Base-by-base conservation (phyloP, 2,797 vertebrate species). In the Syndactyla subalaris region DNA sequence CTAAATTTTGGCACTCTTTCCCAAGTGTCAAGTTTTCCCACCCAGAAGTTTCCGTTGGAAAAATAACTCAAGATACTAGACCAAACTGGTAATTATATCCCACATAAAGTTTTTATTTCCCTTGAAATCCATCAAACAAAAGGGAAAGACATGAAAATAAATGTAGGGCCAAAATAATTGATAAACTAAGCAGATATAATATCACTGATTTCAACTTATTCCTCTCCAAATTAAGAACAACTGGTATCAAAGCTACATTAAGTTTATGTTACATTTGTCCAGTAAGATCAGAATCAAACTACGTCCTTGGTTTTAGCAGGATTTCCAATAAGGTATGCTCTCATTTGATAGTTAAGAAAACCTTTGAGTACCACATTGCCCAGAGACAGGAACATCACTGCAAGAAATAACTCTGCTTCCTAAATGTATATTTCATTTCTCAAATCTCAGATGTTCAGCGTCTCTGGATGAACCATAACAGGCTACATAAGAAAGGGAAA, bases 41-140 rank as follows among this genome's bases (percentile, higher is more conserved):
- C 89, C 86, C 89, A 89, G 76, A 93, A 77, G 38, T 82, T 93
- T 95, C 92, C 9, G 7, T 63, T 78, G 61, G 59, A 88, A 93
- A 92, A 88, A 66, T 79, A 79, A 71, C 54, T 85, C 0, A 0
- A 84, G 82, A 73, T 75, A 67, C 38, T 41, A 41, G 59, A 92
- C 68, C 48, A 45, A 82, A 96, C 71, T 0, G 0, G 36, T 59
- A 76, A 89, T 89, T 95, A 30, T 48, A 70, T 78, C 63, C 43
- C 27, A 58, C 7, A 39, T 54, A 38, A 93, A 73, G 32, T 93
- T 39, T 48, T 70, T 65, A 29, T 81, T 94, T 88, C 52, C 57
- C 41, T 89, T 81, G 36, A 93, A 93, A 77, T 80, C 20, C 14
- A 26, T 68, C 58, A 91, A 36, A 39, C 23, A 68, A 65, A 77